phyloP scores from a whole-genome alignment of 2,113 vertebrate species.

The Coptodon rendalli region DNA sequence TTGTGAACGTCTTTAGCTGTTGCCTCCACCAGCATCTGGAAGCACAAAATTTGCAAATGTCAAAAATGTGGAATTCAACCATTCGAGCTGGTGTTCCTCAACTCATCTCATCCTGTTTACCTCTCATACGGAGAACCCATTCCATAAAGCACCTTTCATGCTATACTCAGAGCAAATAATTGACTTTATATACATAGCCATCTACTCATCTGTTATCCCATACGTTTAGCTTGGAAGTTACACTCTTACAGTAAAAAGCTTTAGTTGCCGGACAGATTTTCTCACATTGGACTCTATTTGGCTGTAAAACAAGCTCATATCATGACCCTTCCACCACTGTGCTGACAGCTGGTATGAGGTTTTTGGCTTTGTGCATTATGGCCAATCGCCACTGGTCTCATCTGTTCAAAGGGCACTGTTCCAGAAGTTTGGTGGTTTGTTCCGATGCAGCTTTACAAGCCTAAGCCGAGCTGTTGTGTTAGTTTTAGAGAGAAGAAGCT shows the following conservation, averaged over 20 bases:
- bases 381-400: neutral
- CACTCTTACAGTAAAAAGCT: neutral
- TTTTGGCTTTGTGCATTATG: neutral
- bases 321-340: neutral
- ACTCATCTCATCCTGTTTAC: neutral
- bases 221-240: neutral
- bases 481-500: neutral
- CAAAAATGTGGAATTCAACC: neutral
- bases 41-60: neutral
- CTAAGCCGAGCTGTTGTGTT: neutral
- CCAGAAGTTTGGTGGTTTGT: neutral
- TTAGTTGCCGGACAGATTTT: neutral
- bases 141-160: neutral
- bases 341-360: neutral
- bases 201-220: neutral
- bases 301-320: neutral
- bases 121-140: neutral
- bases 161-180: neutral
- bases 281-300: neutral
- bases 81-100: neutral
- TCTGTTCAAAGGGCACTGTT: neutral
- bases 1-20: conserved; percentile 31
- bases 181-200: neutral
- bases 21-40: conserved; percentile 62
- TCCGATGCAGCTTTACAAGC: neutral